These are phyloP conservation scores for Tonatia bakeri DNA, from an alignment of 2,113 vertebrate genomes.

Conservation along the genomic window DNA sequence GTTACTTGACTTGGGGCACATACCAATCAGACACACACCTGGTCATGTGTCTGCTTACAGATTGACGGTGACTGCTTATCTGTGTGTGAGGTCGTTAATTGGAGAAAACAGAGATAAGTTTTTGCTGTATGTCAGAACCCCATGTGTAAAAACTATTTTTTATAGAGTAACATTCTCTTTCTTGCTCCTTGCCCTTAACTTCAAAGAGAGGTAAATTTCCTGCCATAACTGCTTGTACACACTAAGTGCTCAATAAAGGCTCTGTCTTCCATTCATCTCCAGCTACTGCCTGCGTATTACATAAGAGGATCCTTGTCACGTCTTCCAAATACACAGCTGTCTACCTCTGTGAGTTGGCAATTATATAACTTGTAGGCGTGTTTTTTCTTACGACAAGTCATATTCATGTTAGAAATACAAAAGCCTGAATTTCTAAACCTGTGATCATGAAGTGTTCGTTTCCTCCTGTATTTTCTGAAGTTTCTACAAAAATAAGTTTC, in stretches of 20 bases:
- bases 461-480: not conserved
- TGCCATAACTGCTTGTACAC: not conserved
- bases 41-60: not conserved
- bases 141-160: conserved; percentile 31
- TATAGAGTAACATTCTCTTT: not conserved
- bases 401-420: not conserved
- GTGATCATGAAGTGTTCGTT: not conserved
- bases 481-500: not conserved
- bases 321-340: not conserved
- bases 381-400: not conserved
- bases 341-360: not conserved
- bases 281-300: not conserved
- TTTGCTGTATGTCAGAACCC: not conserved
- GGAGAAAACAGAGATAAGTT: conserved; percentile 63
- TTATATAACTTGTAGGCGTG: not conserved
- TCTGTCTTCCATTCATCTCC: not conserved
- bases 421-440: not conserved
- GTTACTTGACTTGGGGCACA: not conserved
- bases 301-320: not conserved
- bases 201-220: not conserved
- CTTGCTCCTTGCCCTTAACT: not conserved
- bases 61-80: conserved; percentile 20
- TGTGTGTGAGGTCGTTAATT: not conserved
- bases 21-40: conserved; percentile 4
- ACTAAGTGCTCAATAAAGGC: not conserved